These are phyloP conservation scores for Chironomus riparius DNA, from an alignment of 2,888 invertebrate species.

Conservation along the genomic window DNA sequence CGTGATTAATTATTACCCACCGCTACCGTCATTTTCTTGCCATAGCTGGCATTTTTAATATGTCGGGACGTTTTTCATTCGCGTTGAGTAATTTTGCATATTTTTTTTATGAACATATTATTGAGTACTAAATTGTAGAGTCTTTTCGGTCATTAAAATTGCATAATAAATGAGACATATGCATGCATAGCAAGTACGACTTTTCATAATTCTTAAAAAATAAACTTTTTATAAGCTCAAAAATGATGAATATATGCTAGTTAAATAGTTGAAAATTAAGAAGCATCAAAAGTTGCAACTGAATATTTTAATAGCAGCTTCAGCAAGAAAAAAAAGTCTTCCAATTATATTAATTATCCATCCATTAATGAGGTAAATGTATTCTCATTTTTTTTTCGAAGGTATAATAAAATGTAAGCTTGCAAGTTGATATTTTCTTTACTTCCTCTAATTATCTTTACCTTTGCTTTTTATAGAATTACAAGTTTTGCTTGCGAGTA, in stretches of 20 bases:
- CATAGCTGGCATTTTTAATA: too few relatives aligned
- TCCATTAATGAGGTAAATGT: slow-evolving; percentile 11
- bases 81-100: too few relatives aligned
- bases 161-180: too few relatives aligned
- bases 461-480: too few relatives aligned
- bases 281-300: not conserved
- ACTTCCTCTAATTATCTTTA: not conserved
- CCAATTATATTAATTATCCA: slow-evolving; percentile 17
- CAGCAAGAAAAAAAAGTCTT: not conserved
- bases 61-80: too few relatives aligned
- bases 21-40: not conserved
- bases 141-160: too few relatives aligned
- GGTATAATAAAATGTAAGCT: not conserved
- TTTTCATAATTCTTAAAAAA: too few relatives aligned
- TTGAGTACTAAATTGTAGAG: too few relatives aligned
- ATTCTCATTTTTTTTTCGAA: not conserved
- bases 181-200: too few relatives aligned
- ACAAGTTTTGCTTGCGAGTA: too few relatives aligned
- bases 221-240: too few relatives aligned
- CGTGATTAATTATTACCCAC: slow-evolving; percentile 21
- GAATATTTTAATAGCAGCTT: slow-evolving; percentile 16
- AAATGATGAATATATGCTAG: too few relatives aligned
- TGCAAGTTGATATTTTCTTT: slow-evolving; percentile 11
- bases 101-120: not conserved
- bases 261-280: not conserved